These are phyloP conservation scores for Isichthys henryi DNA, from an alignment of 2,113 vertebrate species.

Conservation along the genomic window DNA sequence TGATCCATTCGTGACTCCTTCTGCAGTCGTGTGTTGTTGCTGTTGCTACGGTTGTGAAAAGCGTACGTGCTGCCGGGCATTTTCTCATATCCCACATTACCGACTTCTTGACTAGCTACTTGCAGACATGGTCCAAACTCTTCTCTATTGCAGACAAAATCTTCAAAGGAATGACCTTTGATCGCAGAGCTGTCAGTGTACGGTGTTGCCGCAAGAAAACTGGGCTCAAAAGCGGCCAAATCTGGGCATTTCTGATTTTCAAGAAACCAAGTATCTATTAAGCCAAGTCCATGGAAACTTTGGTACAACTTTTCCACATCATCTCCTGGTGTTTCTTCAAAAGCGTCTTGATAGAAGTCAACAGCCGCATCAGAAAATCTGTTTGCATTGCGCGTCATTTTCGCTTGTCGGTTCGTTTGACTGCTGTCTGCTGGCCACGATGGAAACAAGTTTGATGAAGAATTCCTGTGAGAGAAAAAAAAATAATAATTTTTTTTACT, in stretches of 20 bases:
- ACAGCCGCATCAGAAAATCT: conserved; percentile 25
- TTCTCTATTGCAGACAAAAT: background rate
- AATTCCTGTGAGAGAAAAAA: conserved; percentile 42
- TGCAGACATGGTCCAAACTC: conserved; percentile 17
- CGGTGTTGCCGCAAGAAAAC: background rate
- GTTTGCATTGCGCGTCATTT: conserved; percentile 18
- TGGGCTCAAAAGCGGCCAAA: conserved; percentile 5
- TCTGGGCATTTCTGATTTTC: conserved; percentile 19
- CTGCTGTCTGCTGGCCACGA: conserved; percentile 41
- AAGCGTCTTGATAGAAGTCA: conserved; percentile 20
- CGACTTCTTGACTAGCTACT: background rate
- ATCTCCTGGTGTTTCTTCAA: conserved; percentile 28
- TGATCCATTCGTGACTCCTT: conserved; percentile 29
- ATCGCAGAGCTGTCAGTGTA: conserved; percentile 16
- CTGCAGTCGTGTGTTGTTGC: background rate
- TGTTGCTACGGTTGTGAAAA: conserved; percentile 15
- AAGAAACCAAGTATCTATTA: conserved; percentile 43
- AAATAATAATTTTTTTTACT: conserved; percentile 1
- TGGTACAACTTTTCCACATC: conserved; percentile 38
- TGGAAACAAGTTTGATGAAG: conserved; percentile 51
- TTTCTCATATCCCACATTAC: conserved; percentile 7
- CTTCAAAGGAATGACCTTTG: background rate
- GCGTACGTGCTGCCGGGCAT: background rate
- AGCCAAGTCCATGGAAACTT: conserved; percentile 41
- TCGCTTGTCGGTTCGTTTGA: conserved; percentile 30